A percentile compares a stretch with the other conserved stretches of the same genome.
These are phyloP conservation scores for Machimus rusticus DNA, from an alignment of 2,888 invertebrate genomes.

Conservation along the genomic window DNA sequence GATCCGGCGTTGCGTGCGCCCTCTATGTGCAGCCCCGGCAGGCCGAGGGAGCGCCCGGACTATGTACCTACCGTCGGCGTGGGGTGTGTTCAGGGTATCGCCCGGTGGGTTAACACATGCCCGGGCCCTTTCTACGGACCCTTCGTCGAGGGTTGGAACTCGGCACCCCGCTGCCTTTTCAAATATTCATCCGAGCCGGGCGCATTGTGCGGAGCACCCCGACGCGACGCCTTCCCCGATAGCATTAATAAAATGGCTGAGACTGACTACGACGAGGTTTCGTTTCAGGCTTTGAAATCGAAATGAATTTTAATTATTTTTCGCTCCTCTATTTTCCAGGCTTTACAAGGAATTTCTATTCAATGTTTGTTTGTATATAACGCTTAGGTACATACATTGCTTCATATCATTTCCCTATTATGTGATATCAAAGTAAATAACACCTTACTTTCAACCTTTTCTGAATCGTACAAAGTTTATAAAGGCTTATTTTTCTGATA, in stretches of 20 bases:
- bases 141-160: neutral
- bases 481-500: too few species aligned
- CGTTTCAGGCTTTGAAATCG: neutral
- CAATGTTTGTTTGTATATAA: neutral
- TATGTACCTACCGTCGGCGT: neutral
- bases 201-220: neutral
- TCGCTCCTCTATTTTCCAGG: neutral
- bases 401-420: neutral
- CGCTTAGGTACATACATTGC: neutral
- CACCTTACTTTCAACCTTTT: too few species aligned
- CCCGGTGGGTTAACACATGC: neutral
- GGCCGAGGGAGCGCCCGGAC: neutral
- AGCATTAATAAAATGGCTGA: neutral
- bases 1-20: conserved; percentile 8
- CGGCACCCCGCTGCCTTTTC: neutral
- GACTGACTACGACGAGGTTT: neutral
- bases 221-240: neutral
- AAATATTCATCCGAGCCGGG: neutral
- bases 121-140: neutral
- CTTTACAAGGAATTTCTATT: neutral
- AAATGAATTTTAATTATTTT: neutral
- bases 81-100: neutral
- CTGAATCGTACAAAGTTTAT: too few species aligned
- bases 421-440: too few species aligned
- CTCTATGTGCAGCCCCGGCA: neutral